phyloP scores from a whole-genome alignment of 2,888 invertebrate genomes.

The Thymelicus acteon region DNA sequence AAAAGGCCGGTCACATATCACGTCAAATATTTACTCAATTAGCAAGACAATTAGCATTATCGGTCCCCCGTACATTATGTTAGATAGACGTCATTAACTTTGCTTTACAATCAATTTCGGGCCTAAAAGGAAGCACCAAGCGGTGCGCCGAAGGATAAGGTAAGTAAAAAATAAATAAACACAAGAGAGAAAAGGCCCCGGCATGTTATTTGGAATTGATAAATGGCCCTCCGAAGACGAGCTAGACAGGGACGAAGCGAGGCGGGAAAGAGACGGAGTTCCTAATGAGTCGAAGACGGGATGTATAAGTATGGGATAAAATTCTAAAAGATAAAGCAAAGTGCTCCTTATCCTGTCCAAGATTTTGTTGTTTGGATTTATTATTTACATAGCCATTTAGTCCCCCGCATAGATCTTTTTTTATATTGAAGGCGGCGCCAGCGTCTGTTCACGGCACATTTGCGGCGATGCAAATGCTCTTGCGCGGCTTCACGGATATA shows the following conservation, averaged over 20 bases:
- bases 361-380: slow-evolving; percentile 53
- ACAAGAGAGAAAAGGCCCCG: slow-evolving; percentile 77
- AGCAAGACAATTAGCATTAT: slow-evolving; percentile 73
- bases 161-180: slow-evolving; percentile 83
- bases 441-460: slow-evolving; percentile 66
- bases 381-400: slow-evolving; percentile 45
- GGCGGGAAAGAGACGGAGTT: slow-evolving; percentile 63
- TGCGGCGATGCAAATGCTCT: slow-evolving; percentile 46
- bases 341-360: slow-evolving; percentile 70
- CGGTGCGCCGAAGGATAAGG: slow-evolving; percentile 75
- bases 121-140: slow-evolving; percentile 67
- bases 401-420: slow-evolving; percentile 42
- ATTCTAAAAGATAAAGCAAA: slow-evolving; percentile 75
- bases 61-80: slow-evolving; percentile 72
- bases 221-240: slow-evolving; percentile 80
- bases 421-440: slow-evolving; percentile 54
- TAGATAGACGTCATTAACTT: slow-evolving; percentile 75
- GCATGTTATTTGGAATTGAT: slow-evolving; percentile 85
- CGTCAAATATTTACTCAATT: slow-evolving; percentile 66
- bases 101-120: slow-evolving; percentile 81
- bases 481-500: slow-evolving; percentile 62
- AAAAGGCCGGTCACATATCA: slow-evolving; percentile 40
- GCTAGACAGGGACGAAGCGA: slow-evolving; percentile 70
- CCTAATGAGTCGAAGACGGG: slow-evolving; percentile 76
- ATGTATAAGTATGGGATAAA: slow-evolving; percentile 65